Conservation (phyloP, 1,140 invertebrate species). For the Bombyx mandarina region DNA sequence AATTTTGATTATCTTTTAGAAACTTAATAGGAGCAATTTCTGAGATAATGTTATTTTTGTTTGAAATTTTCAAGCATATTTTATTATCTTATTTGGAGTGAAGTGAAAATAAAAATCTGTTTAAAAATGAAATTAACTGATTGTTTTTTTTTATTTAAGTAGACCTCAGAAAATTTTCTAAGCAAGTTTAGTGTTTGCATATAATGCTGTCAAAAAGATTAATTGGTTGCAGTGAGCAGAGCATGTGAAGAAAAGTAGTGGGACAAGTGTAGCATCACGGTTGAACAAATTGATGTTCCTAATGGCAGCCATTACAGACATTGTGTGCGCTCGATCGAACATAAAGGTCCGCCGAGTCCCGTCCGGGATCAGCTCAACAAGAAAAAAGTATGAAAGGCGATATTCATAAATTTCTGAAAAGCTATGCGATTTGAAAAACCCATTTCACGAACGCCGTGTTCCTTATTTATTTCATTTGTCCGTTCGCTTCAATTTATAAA, state of each 20-base stretch:
- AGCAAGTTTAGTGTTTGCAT: too few relatives aligned
- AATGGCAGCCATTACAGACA: constrained; percentile 59
- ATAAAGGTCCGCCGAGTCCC: constrained; percentile 33
- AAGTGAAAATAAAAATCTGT: too few relatives aligned
- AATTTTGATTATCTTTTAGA: not conserved
- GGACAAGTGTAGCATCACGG: constrained; percentile 53
- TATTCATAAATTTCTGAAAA: constrained; percentile 38
- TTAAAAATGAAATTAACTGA: too few relatives aligned
- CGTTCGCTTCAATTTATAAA: constrained; percentile 14
- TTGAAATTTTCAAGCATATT: too few relatives aligned
- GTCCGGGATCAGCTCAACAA: constrained; percentile 30
- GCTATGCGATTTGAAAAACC: constrained; percentile 3
- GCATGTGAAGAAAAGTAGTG: constrained; percentile 39
- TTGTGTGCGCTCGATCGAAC: constrained; percentile 53
- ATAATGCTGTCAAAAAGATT: not conserved
- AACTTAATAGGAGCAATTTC: not conserved
- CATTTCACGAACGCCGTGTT: constrained; percentile 10
- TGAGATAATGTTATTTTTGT: too few relatives aligned
- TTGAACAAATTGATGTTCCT: constrained; percentile 55
- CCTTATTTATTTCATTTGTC: constrained; percentile 27
- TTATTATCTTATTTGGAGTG: too few relatives aligned
- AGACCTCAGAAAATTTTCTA: too few relatives aligned
- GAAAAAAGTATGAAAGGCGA: constrained; percentile 34
- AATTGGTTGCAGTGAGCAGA: constrained; percentile 28
- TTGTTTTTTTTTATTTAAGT: too few relatives aligned